phyloP scores from a whole-genome alignment of 2,113 vertebrate genomes.

The Nicator chloris region DNA sequence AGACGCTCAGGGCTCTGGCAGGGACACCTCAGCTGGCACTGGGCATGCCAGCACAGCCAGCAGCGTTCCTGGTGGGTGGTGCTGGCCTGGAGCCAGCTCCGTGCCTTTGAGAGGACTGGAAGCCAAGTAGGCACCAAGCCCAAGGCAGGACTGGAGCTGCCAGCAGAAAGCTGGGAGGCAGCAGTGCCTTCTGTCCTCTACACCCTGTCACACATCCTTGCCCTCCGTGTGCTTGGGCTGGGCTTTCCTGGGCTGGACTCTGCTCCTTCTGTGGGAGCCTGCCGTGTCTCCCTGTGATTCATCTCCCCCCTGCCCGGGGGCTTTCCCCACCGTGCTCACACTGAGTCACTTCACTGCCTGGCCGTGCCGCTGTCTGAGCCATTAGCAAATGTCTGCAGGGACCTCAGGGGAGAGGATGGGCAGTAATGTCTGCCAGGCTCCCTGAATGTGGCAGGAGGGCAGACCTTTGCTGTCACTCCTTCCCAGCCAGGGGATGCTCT shows the following conservation, averaged over 20 bases:
- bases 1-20: neutral
- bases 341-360: neutral
- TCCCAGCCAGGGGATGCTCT: neutral
- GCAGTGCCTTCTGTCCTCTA: neutral
- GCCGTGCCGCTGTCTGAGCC: neutral
- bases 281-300: neutral
- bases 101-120: neutral
- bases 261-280: neutral
- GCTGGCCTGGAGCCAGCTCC: neutral
- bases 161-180: neutral
- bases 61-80: neutral
- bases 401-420: neutral
- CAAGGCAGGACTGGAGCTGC: neutral
- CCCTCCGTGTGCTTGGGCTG: neutral
- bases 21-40: accelerated
- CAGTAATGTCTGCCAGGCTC: neutral
- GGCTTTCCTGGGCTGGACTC: neutral
- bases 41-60: neutral
- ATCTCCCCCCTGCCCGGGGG: neutral
- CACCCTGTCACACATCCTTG: accelerated
- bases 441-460: accelerated
- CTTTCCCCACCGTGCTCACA: neutral
- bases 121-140: neutral
- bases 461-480: neutral
- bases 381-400: neutral